These are phyloP conservation scores for Neolamprologus fasciatus DNA, from an alignment of 2,113 vertebrate genomes.

Conservation along the genomic window DNA sequence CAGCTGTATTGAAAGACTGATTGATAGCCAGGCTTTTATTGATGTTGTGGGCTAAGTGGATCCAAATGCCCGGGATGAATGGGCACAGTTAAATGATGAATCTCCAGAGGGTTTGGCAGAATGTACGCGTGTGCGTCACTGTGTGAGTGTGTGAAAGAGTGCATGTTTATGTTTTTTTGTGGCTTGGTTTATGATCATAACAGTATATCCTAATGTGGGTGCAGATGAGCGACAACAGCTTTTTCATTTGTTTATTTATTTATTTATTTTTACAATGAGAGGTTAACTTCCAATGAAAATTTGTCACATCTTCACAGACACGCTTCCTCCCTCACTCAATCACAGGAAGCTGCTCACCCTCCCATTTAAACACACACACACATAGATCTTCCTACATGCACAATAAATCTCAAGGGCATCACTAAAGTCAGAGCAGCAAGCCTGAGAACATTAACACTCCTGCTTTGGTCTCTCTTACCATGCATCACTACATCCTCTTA, in stretches of 20 bases:
- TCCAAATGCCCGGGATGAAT: slow-evolving; percentile 28
- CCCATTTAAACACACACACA: not conserved
- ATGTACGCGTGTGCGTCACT: not conserved
- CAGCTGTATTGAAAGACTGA: slow-evolving; percentile 19
- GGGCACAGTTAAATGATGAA: slow-evolving; percentile 24
- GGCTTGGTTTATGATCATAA: not conserved
- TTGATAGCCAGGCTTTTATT: slow-evolving; percentile 18
- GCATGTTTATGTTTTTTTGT: slow-evolving; percentile 1
- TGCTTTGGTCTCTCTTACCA: slow-evolving; percentile 42
- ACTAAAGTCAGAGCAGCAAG: slow-evolving; percentile 49
- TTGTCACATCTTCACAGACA: not conserved
- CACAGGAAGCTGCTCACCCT: not conserved
- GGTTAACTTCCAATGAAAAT: slow-evolving; percentile 23
- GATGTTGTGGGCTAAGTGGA: slow-evolving; percentile 26
- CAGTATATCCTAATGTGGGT: not conserved
- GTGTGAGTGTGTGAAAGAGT: not conserved
- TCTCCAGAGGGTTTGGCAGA: slow-evolving; percentile 7
- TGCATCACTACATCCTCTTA: slow-evolving; percentile 27
- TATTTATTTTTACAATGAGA: not conserved
- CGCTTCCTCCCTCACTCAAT: not conserved
- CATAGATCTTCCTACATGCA: not conserved
- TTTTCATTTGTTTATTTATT: not conserved
- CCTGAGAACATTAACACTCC: slow-evolving; percentile 49
- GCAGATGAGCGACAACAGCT: slow-evolving; percentile 1
- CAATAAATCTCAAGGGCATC: slow-evolving; percentile 54